Evolutionary conservation across 2,797 vertebrate genomes (phyloP).

Genomic region (Tinamus major): DNA sequence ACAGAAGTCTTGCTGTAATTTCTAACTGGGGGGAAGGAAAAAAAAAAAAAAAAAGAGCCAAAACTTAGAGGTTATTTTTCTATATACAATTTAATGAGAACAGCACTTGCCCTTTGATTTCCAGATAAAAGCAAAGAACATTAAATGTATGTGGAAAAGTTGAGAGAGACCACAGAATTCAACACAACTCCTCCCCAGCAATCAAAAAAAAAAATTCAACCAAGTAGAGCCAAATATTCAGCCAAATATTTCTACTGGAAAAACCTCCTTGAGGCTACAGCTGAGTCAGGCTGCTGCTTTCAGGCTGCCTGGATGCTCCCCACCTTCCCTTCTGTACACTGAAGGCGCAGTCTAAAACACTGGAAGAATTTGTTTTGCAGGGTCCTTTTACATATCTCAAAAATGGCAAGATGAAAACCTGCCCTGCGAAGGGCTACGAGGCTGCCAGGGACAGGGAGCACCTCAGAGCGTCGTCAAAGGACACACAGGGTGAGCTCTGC

Average conservation of each 20-base stretch:
- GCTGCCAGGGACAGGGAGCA: not conserved
- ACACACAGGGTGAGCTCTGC: not conserved
- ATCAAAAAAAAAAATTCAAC: not conserved
- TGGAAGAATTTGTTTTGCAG: not conserved
- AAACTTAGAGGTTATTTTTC: not conserved
- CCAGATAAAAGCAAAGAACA: not conserved
- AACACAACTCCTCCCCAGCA: not conserved
- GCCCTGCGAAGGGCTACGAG: not conserved
- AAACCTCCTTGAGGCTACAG: not conserved
- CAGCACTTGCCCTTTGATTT: not conserved
- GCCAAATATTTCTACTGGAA: not conserved
- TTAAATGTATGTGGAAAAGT: not conserved
- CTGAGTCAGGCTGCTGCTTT: not conserved
- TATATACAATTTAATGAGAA: not conserved
- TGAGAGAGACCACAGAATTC: not conserved
- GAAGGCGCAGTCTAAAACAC: not conserved
- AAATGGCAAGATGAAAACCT: rapidly evolving
- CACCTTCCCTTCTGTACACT: not conserved
- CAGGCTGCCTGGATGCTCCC: not conserved
- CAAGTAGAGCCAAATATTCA: not conserved
- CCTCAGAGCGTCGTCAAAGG: no score
- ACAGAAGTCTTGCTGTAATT: not conserved
- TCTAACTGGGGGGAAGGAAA: not conserved
- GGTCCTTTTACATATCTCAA: not conserved
- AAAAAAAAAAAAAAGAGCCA: not conserved